Percentiles rank a stretch among this genome's conserved stretches.
Evolutionary conservation across 2,888 invertebrate genomes (phyloP).

Genomic region (Drosophila niveifrons): DNA sequence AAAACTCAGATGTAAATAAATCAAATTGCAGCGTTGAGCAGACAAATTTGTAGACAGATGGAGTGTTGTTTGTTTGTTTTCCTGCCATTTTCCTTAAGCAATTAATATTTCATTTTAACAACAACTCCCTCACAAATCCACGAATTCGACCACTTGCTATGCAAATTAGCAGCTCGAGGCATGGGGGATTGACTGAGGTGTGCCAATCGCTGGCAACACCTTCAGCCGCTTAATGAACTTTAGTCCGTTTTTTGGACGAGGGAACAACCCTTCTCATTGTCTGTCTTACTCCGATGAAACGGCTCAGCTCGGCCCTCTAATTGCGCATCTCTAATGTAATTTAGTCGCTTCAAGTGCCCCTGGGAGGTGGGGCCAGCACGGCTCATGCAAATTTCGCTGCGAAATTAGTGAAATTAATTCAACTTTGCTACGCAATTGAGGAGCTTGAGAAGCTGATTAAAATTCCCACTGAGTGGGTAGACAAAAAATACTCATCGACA

Average conservation of each 20-base stretch:
- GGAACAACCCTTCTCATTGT: slow-evolving; percentile 30
- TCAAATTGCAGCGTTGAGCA: slow-evolving; percentile 31
- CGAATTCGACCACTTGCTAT: slow-evolving; percentile 17
- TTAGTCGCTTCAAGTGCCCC: slow-evolving; percentile 38
- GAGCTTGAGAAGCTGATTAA: slow-evolving; percentile 55
- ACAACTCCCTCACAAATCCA: slow-evolving; percentile 28
- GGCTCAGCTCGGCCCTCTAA: slow-evolving; percentile 42
- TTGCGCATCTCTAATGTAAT: slow-evolving; percentile 77
- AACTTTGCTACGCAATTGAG: slow-evolving; percentile 56
- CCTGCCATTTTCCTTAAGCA: background rate
- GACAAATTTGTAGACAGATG: slow-evolving; percentile 23
- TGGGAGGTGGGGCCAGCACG: background rate
- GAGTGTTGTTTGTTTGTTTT: slow-evolving; percentile 17
- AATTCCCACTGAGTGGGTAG: slow-evolving; percentile 45
- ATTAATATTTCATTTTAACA: slow-evolving; percentile 60
- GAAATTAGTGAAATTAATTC: slow-evolving; percentile 75
- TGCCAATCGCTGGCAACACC: slow-evolving; percentile 48
- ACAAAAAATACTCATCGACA: background rate
- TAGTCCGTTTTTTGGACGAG: slow-evolving; percentile 8
- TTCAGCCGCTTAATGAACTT: slow-evolving; percentile 63
- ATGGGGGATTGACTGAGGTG: background rate
- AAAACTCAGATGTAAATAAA: slow-evolving; percentile 53
- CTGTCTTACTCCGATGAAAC: slow-evolving; percentile 17
- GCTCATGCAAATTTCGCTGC: slow-evolving; percentile 66
- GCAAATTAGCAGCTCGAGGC: slow-evolving; percentile 20